phyloP scores from a whole-genome alignment of 2,113 vertebrate species.

The Gopherus evgoodei region DNA sequence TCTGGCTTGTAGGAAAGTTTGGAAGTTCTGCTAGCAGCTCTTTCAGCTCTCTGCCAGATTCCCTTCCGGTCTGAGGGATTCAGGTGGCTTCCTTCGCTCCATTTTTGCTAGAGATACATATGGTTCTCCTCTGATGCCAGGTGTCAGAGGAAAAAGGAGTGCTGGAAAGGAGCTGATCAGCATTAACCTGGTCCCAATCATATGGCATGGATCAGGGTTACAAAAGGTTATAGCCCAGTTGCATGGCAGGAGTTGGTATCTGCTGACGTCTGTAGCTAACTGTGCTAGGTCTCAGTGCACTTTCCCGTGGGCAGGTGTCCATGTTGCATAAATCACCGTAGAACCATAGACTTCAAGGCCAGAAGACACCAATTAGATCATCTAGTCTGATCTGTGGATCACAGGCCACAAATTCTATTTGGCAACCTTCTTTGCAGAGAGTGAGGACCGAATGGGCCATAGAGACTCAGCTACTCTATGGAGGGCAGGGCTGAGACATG shows the following conservation, averaged over 20 bases:
- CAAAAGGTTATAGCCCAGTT: not conserved
- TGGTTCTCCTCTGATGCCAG: not conserved
- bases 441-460: accelerated
- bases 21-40: not conserved
- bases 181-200: not conserved
- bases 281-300: not conserved
- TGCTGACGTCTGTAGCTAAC: not conserved
- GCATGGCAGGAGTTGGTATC: not conserved
- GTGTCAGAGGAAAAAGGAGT: not conserved
- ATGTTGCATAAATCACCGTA: not conserved
- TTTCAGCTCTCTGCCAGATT: not conserved
- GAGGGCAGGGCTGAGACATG: not conserved
- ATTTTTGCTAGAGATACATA: not conserved
- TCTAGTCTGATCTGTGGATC: not conserved
- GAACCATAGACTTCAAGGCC: not conserved
- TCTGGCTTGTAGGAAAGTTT: too few relatives aligned
- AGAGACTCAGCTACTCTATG: not conserved
- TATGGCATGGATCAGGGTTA: too few relatives aligned
- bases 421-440: not conserved
- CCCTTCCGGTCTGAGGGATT: not conserved
- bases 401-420: not conserved
- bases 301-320: not conserved
- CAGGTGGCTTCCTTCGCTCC: not conserved
- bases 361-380: not conserved
- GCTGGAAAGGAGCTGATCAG: too few relatives aligned